These are phyloP conservation scores for Neoarius graeffei DNA, from an alignment of 2,113 vertebrate species.

Conservation along the genomic window DNA sequence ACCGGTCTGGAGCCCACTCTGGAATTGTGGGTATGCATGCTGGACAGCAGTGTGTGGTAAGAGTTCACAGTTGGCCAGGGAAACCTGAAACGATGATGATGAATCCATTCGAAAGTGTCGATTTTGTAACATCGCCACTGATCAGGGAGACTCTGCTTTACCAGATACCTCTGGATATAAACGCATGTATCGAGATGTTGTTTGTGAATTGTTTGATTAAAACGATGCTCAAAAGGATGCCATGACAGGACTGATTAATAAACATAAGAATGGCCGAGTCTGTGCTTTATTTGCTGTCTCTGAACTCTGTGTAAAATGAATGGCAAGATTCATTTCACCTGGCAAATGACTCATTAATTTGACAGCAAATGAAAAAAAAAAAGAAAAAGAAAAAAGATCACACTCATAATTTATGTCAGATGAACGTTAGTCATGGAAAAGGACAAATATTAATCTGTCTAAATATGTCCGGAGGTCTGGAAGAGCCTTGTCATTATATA, in stretches of 20 bases:
- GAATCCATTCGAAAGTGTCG: constrained; percentile 65
- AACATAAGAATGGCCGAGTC: constrained; percentile 9
- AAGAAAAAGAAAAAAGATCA: constrained; percentile 75
- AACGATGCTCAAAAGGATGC: constrained; percentile 31
- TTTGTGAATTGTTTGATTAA: constrained; percentile 35
- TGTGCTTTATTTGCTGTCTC: constrained; percentile 10
- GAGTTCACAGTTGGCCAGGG: too few species aligned
- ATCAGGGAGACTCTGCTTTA: constrained; percentile 64
- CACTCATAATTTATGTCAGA: constrained; percentile 74
- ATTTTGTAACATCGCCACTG: constrained; percentile 58
- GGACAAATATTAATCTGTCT: constrained; percentile 55
- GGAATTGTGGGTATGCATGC: too few species aligned
- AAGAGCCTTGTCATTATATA: constrained; percentile 24
- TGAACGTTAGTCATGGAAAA: constrained; percentile 82
- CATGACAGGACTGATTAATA: constrained; percentile 41
- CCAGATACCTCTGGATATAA: constrained; percentile 51
- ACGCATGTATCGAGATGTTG: constrained; percentile 46
- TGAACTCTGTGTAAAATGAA: constrained; percentile 59
- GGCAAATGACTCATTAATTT: constrained; percentile 81
- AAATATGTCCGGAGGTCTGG: constrained; percentile 23
- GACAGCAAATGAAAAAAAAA: constrained; percentile 77
- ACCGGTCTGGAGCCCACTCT: too few species aligned
- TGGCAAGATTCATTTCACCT: constrained; percentile 52
- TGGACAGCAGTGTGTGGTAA: too few species aligned
- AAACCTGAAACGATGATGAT: constrained; percentile 27